phyloP scores from a whole-genome alignment of 2,797 vertebrate genomes.

The Tapera naevia region DNA sequence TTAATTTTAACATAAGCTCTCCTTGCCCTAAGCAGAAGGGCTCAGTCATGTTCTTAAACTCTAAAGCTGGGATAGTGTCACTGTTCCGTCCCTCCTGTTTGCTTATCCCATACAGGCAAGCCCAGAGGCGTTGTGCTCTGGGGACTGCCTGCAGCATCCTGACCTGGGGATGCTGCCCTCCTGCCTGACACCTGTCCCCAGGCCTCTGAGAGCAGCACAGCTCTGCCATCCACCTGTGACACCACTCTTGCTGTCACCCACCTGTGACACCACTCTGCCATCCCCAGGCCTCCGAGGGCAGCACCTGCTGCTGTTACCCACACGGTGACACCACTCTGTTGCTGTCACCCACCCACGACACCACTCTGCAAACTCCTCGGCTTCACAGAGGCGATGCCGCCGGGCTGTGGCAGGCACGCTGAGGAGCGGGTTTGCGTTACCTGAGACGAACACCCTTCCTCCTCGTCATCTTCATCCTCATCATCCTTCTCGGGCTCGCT shows the following conservation, averaged over 20 bases:
- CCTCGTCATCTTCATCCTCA: neutral
- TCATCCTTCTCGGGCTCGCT: neutral
- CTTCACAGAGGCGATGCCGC: neutral
- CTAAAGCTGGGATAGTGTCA: neutral
- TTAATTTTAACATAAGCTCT: neutral
- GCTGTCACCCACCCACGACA: no score
- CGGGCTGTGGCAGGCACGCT: rapidly evolving
- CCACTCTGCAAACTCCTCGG: neutral
- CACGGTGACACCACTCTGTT: no score
- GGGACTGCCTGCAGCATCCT: neutral
- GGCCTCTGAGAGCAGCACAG: no score
- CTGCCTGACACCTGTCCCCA: rapidly evolving
- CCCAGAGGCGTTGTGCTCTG: no score
- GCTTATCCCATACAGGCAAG: rapidly evolving
- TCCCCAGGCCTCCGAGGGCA: no score
- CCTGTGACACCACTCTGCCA: no score
- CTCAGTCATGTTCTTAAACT: neutral
- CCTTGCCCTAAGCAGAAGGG: neutral
- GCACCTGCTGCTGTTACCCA: no score
- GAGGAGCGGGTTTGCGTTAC: rapidly evolving
- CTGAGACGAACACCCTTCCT: neutral
- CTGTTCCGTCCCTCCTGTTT: neutral
- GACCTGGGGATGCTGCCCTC: neutral
- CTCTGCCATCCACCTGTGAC: no score
- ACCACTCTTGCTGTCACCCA: no score